Conservation (phyloP, 1,140 invertebrate species). For the Hormaphis cornu region DNA sequence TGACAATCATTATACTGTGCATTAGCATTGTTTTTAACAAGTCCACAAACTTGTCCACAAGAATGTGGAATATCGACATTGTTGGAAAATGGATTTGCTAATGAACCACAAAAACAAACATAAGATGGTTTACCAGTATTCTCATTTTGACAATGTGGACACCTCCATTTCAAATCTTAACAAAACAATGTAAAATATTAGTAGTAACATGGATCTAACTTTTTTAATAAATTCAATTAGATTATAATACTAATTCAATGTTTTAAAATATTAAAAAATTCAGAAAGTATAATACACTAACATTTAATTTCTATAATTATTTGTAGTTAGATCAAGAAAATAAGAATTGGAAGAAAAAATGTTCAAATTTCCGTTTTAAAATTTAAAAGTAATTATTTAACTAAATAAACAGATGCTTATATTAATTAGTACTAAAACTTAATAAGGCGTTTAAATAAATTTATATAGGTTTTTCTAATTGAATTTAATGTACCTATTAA, state of each 20-base stretch:
- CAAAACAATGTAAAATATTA: constrained; percentile 35
- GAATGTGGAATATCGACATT: constrained; percentile 71
- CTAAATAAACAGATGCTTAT: no score
- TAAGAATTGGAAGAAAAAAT: no score
- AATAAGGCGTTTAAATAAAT: no score
- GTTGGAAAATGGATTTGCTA: constrained; percentile 41
- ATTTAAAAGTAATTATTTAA: no score
- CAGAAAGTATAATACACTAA: no score
- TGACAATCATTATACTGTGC: constrained; percentile 47
- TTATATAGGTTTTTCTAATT: no score
- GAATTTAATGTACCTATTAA: no score
- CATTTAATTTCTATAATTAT: no score
- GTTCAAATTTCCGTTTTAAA: no score
- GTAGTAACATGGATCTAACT: constrained; percentile 17
- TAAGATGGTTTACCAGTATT: constrained; percentile 60
- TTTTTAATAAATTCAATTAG: constrained; percentile 3
- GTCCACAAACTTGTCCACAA: constrained; percentile 76
- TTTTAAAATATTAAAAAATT: neutral
- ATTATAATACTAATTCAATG: neutral
- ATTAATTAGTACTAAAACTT: no score
- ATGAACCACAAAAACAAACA: constrained; percentile 66
- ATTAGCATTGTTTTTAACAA: constrained; percentile 45
- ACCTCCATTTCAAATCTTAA: constrained; percentile 75
- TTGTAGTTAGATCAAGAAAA: no score
- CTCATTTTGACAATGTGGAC: constrained; percentile 79